A percentile compares a stretch with the other conserved stretches of the same genome.
Conservation (phyloP, 2,113 vertebrate species). For the Gasterosteus nipponicus region DNA sequence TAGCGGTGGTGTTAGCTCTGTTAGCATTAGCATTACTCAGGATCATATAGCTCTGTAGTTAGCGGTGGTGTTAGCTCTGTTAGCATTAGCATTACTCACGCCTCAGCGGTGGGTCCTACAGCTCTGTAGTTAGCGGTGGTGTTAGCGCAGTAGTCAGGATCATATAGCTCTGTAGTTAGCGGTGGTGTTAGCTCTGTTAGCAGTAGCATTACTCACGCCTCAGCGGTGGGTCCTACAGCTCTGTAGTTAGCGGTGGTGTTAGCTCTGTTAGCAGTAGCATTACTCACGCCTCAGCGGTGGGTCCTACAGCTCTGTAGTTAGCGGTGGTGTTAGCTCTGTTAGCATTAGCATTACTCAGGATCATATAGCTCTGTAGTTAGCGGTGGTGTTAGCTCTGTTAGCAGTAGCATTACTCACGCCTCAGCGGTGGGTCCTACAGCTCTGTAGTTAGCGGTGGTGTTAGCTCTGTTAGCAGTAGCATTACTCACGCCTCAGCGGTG, state of each 20-base stretch:
- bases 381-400: constrained; percentile 71
- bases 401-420: constrained; percentile 77
- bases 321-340: too few relatives aligned
- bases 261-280: background rate
- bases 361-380: constrained; percentile 89
- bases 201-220: background rate
- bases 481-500: too few relatives aligned
- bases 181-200: constrained; percentile 15
- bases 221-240: constrained; percentile 83
- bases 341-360: too few relatives aligned
- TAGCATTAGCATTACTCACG: constrained; percentile 6
- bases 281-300: constrained; percentile 90
- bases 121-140: constrained; percentile 89
- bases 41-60: background rate
- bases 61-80: background rate
- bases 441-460: constrained; percentile 94
- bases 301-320: constrained; percentile 95
- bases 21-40: background rate
- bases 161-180: constrained; percentile 90
- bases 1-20: background rate
- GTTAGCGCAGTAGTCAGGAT: background rate
- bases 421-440: constrained; percentile 95
- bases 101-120: background rate
- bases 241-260: constrained; percentile 88
- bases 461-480: too few relatives aligned